Evolutionary conservation across 2,113 vertebrate genomes (phyloP).

Genomic region (Siphamia tubifer): DNA sequence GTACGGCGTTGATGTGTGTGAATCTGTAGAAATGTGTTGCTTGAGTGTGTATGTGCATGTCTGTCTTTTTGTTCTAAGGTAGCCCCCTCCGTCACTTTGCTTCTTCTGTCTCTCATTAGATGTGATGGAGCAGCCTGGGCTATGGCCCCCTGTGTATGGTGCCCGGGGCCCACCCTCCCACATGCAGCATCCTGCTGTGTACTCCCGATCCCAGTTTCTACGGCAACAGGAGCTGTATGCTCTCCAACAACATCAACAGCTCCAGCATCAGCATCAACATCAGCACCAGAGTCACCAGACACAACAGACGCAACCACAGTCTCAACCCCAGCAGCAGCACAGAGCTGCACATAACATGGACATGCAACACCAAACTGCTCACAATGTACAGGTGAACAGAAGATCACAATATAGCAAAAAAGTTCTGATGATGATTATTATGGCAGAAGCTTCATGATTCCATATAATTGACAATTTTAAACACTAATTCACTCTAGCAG

Average conservation of each 20-base stretch:
- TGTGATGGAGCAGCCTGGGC: slow-evolving; percentile 94
- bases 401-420: not conserved
- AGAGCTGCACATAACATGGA: slow-evolving; percentile 60
- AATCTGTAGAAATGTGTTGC: slow-evolving; percentile 4
- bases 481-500: not conserved
- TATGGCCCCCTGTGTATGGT: slow-evolving; percentile 95
- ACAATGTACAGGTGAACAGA: slow-evolving; percentile 69
- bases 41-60: slow-evolving; percentile 2
- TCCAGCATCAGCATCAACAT: slow-evolving; percentile 77
- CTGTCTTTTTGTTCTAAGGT: slow-evolving; percentile 35
- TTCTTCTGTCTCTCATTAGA: slow-evolving; percentile 81
- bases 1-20: not conserved
- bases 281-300: slow-evolving; percentile 81
- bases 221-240: slow-evolving; percentile 94
- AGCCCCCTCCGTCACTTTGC: slow-evolving; percentile 31
- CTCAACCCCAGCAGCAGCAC: slow-evolving; percentile 74
- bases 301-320: slow-evolving; percentile 75
- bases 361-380: slow-evolving; percentile 68
- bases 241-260: slow-evolving; percentile 89
- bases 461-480: too few species aligned
- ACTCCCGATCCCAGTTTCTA: slow-evolving; percentile 92
- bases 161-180: slow-evolving; percentile 88
- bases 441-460: not conserved
- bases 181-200: slow-evolving; percentile 93
- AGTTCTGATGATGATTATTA: not conserved